A percentile compares a stretch with the other conserved stretches of the same genome.
Evolutionary conservation across 2,797 vertebrate genomes (phyloP).

Genomic region (Rhinophrynus dorsalis): DNA sequence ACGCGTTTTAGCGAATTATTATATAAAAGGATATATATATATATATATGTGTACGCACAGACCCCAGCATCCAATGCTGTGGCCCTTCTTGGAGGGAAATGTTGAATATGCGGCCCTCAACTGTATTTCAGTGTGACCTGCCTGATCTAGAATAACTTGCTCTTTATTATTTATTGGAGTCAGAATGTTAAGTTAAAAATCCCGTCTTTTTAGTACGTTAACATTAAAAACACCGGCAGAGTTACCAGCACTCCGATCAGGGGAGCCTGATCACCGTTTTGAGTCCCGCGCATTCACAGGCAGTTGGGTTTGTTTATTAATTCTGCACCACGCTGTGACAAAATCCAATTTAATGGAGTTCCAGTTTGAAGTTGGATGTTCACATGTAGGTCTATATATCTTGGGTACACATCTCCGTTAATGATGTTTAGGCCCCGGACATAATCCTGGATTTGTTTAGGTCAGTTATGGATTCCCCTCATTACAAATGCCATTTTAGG

Average conservation of each 20-base stretch:
- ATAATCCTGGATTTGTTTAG: conserved; percentile 82
- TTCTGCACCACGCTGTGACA: conserved; percentile 72
- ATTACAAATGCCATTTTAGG: conserved; percentile 88
- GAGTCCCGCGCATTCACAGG: conserved; percentile 65
- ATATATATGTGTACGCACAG: no score
- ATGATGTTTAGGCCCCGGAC: conserved; percentile 79
- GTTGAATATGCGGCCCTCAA: no score
- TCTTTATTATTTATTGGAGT: no score
- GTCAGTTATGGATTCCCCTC: conserved; percentile 82
- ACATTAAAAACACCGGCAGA: conserved; percentile 32
- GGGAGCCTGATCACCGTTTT: conserved; percentile 55
- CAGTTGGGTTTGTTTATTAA: conserved; percentile 74
- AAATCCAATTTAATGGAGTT: conserved; percentile 72
- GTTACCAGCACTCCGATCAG: conserved; percentile 56
- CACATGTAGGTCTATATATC: conserved; percentile 71
- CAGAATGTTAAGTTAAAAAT: neutral
- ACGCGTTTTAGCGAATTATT: no score
- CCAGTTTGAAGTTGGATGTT: conserved; percentile 71
- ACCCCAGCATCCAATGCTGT: no score
- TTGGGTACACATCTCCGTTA: conserved; percentile 78
- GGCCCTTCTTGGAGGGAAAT: no score
- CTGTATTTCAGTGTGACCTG: no score
- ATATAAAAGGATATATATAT: no score
- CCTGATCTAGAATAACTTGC: no score
- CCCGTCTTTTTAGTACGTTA: conserved; percentile 19